phyloP scores from a whole-genome alignment of 2,888 invertebrate genomes.

The Trissonchulus latispiculum region DNA sequence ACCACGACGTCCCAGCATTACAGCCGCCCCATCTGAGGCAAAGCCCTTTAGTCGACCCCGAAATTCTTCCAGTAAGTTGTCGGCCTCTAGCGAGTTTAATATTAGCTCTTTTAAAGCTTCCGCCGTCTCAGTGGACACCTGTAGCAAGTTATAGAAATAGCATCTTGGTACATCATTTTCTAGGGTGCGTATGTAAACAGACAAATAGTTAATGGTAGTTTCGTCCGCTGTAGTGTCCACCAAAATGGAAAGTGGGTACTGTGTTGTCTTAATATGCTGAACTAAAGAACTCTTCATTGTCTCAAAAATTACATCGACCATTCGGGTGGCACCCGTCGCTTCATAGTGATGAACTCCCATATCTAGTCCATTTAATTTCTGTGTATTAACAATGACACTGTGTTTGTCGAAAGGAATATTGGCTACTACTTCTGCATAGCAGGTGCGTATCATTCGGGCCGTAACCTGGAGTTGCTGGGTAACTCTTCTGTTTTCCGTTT shows the following conservation, averaged over 20 bases:
- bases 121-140: background rate
- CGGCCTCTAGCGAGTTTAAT: background rate
- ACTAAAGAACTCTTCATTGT: background rate
- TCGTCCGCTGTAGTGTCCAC: background rate
- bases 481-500: background rate
- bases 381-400: background rate
- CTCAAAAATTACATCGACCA: background rate
- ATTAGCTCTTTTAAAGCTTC: background rate
- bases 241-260: conserved; percentile 3
- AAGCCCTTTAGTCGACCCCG: background rate
- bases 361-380: background rate
- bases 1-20: conserved; percentile 1
- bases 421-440: background rate
- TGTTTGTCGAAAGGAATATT: conserved; percentile 3
- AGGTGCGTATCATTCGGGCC: background rate
- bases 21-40: conserved; percentile 14
- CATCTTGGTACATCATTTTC: background rate
- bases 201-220: background rate
- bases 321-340: background rate
- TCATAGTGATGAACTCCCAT: background rate
- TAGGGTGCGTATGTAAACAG: background rate
- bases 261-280: background rate
- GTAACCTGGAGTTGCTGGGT: background rate
- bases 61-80: background rate
- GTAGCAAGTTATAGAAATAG: conserved; percentile 7